These are phyloP conservation scores for Unio pictorum DNA, from an alignment of 2,888 invertebrate species.

Conservation along the genomic window DNA sequence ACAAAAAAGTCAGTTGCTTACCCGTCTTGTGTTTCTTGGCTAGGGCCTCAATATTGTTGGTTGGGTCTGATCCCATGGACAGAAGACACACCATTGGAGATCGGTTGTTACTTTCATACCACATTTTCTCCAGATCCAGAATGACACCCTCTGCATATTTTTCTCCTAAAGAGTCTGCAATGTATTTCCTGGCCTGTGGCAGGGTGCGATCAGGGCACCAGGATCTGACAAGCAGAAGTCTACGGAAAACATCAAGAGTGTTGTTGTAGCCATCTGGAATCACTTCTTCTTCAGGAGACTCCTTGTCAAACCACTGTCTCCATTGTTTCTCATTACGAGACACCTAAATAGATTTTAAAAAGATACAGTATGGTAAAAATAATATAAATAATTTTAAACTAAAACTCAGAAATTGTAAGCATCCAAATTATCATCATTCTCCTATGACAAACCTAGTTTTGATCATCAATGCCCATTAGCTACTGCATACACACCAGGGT, in stretches of 20 bases:
- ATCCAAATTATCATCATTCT: neutral
- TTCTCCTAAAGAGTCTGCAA: slow-evolving; percentile 68
- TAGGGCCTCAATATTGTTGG: slow-evolving; percentile 68
- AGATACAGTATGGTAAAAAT: neutral
- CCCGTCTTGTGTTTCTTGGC: slow-evolving; percentile 70
- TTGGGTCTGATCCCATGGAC: slow-evolving; percentile 72
- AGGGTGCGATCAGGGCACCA: slow-evolving; percentile 72
- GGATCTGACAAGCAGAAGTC: slow-evolving; percentile 69
- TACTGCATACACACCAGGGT: no score
- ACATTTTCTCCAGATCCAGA: slow-evolving; percentile 71
- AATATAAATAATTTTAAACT: neutral
- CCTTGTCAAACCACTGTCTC: slow-evolving; percentile 72
- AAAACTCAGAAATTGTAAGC: neutral
- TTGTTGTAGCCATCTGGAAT: slow-evolving; percentile 72
- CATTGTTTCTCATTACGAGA: slow-evolving; percentile 70
- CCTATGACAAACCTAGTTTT: neutral
- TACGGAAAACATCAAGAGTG: slow-evolving; percentile 69
- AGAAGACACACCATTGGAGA: slow-evolving; percentile 70
- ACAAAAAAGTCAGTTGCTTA: slow-evolving; percentile 15
- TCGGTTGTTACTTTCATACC: slow-evolving; percentile 65
- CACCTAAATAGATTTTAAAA: slow-evolving; percentile 41
- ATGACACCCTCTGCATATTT: slow-evolving; percentile 71
- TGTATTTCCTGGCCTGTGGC: slow-evolving; percentile 69
- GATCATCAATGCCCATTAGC: no score
- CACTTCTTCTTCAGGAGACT: slow-evolving; percentile 70